Evolutionary conservation across 2,113 vertebrate species (phyloP).

Genomic region (Brachyhypopomus gauderio): DNA sequence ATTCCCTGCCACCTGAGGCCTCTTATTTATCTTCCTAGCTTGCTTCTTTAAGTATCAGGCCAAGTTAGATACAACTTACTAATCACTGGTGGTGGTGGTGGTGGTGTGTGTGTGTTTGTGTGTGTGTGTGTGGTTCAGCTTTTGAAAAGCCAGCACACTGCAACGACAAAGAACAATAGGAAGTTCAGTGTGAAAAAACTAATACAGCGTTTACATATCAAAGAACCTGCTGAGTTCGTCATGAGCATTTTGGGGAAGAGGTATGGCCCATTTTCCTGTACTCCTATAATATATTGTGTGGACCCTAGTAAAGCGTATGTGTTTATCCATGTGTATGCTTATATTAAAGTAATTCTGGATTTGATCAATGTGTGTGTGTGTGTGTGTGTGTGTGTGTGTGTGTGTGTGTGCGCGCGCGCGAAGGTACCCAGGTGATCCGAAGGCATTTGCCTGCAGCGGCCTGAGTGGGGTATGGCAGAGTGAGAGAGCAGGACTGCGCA

Average conservation of each 20-base stretch:
- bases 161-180: conserved; percentile 70
- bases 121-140: conserved; percentile 42
- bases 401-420: conserved; percentile 15
- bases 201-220: conserved; percentile 82
- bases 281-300: background rate
- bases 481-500: conserved; percentile 76
- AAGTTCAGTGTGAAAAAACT: conserved; percentile 84
- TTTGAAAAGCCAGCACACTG: background rate
- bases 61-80: background rate
- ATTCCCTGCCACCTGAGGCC: background rate
- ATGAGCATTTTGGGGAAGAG: conserved; percentile 83
- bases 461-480: conserved; percentile 82
- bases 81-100: background rate
- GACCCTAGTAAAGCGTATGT: too few relatives aligned
- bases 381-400: background rate
- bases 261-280: conserved; percentile 60
- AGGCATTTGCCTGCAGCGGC: conserved; percentile 75
- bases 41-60: background rate
- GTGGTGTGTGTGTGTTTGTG: background rate
- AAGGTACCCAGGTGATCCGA: conserved; percentile 80
- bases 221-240: conserved; percentile 79
- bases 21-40: background rate
- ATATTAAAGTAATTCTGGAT: too few relatives aligned
- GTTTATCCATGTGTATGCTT: background rate
- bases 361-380: background rate